Evolutionary conservation across 2,797 vertebrate genomes (phyloP), one percentile per base, ranked within the genome.

Genomic region (Denticeps clupeoides): DNA sequence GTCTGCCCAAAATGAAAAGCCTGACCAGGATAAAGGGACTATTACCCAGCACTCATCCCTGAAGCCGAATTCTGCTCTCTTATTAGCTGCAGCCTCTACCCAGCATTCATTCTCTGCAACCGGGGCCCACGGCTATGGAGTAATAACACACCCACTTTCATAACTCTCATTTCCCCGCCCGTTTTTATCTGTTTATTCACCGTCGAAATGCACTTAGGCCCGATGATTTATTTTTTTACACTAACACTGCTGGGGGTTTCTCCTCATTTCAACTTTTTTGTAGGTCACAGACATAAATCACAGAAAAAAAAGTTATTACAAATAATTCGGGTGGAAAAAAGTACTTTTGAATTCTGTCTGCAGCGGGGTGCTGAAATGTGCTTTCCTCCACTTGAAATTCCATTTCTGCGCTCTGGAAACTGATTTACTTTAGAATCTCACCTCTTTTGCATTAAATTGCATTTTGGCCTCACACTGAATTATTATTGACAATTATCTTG

Each of bases 41-140:
- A 16, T 27, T 32, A 23, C 49, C 53, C 47, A 60, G 37, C 21
- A 42, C 50, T 55, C 29, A 50, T 65, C 62, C 72, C 55, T 53
- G 24, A 59, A 67, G 69, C 53, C 48, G 35, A 40, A 29, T 8
- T 21, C 54, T 62, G 53, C 62, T 70, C 69, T 53, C 38, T 63
- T 74, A 67, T 68, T 74, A 70, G 70, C 69, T 68, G 58, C 56
- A 57, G 67, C 63, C 70, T 69, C 49, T 53, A 60, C 60, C 40
- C 58, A 65, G n/a, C 59, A 70, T 67, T 62, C 64, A 62, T 68
- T 59, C 61, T 64, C 44, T 68, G 51, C 68, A 65, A 48, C 61
- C 67, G 56, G 24, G 59, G 65, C 71, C 58, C 47, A 25, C 41
- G 62, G 70, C 68, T 51, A 52, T 47, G 60, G 56, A 45, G 40